Base-by-base conservation (phyloP, 1,140 invertebrate species). In the Coptotermes formosanus region DNA sequence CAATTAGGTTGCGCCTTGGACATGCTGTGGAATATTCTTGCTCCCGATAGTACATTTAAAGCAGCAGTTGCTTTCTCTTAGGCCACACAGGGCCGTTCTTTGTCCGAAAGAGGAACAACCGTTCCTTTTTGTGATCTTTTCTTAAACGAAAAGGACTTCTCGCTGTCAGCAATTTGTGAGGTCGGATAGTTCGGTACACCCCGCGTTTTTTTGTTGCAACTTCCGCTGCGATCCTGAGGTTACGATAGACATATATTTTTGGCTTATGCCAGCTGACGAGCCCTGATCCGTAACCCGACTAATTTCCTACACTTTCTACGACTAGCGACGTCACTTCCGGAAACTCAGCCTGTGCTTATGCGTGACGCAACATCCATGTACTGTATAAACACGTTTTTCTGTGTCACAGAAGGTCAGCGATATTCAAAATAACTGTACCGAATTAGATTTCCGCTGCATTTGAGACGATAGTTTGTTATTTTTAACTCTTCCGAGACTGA, bases 121-220 rank as follows among this genome's bases (percentile, higher is more conserved):
- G 9, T 12, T 75, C n/a, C 3, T 75, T 75, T 75, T 75, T 75
- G n/a, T 75, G 25, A 25, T n/a, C 30, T 75, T 30, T 75, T 75
- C n/a, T 30, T 75, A 75, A n/a, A 75, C 30, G 7, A 75, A 30
- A 75, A 75, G 64, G 64, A 30, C 3, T 75, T 55, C 30, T 30
- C 64, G 64, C 64, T n/a, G 64, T 75, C 64, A 75, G 64, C 64
- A 75, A 75, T 75, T 75, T 30, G 64, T 75, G 64, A 75, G 25
- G 25, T 75, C 25, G 64, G 25, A 16, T 30, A 75, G 2, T 25
- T 75, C 30, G 14, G 52, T 55, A 38, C 38, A 38, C 38, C 38
- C 59, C 1, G 14, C 25, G 9, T 75, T 30, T 75, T 55, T 75
- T 75, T 75, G 64, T 30, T 75, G 9, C 25, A 75, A 75, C 64